These are phyloP conservation scores for Meloidogyne floridensis DNA, from an alignment of 1,140 invertebrate genomes.

Conservation along the genomic window DNA sequence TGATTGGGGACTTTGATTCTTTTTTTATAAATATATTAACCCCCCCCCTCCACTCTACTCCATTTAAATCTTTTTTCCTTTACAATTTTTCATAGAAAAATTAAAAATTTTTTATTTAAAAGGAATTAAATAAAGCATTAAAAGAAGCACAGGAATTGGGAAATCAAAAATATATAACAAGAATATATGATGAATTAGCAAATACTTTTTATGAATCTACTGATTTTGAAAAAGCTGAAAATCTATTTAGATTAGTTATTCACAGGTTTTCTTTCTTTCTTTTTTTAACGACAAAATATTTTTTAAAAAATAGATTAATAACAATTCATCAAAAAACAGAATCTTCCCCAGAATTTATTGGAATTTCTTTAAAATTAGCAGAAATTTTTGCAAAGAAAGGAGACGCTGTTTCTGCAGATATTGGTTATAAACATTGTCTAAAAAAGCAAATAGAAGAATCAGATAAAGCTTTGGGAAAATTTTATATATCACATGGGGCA, in stretches of 20 bases:
- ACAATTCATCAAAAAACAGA: conserved; percentile 56
- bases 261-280: neutral
- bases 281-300: neutral
- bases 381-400: conserved; percentile 61
- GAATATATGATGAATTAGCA: conserved; percentile 63
- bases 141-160: conserved; percentile 42
- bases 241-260: conserved; percentile 6
- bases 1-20: too few relatives aligned
- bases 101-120: neutral
- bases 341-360: conserved; percentile 62
- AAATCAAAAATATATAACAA: conserved; percentile 41
- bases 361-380: conserved; percentile 60
- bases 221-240: conserved; percentile 59
- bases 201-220: conserved; percentile 59
- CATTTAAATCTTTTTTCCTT: too few relatives aligned
- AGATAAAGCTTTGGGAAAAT: conserved; percentile 48
- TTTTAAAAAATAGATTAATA: conserved; percentile 48
- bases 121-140: conserved; percentile 46
- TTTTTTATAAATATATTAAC: too few relatives aligned
- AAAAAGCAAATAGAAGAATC: conserved; percentile 57
- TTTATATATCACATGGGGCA: conserved; percentile 22
- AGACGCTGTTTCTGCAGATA: conserved; percentile 58
- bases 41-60: too few relatives aligned
- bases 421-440: conserved; percentile 61
- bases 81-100: too few relatives aligned